phyloP scores from a whole-genome alignment of 2,888 invertebrate genomes.

The Athrips mouffetella region DNA sequence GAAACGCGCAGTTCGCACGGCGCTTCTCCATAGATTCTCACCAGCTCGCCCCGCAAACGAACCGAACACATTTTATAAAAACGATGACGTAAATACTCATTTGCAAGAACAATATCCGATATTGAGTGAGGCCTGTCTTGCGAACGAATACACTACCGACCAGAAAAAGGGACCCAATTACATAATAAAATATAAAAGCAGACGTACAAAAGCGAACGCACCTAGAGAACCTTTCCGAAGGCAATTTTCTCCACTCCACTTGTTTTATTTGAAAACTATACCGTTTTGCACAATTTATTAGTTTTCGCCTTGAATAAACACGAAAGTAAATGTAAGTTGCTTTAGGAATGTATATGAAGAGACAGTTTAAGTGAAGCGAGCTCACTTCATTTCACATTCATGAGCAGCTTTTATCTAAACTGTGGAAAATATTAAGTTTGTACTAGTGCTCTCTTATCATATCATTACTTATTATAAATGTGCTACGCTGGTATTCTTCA shows the following conservation, averaged over 20 bases:
- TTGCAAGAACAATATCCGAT: conserved; percentile 77
- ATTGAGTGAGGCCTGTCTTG: conserved; percentile 77
- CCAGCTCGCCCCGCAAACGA: conserved; percentile 42
- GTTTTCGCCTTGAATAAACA: conserved; percentile 9
- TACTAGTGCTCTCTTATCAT: conserved; percentile 2
- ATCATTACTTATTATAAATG: conserved; percentile 4
- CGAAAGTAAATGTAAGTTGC: neutral
- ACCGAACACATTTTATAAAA: conserved; percentile 67
- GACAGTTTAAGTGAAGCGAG: conserved; percentile 3
- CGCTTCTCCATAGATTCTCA: conserved; percentile 16
- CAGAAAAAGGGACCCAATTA: conserved; percentile 25
- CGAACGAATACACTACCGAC: conserved; percentile 41
- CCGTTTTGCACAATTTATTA: conserved; percentile 7
- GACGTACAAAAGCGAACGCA: neutral
- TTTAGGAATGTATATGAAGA: neutral
- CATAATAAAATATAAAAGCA: neutral
- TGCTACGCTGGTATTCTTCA: neutral
- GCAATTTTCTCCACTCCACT: conserved; percentile 12
- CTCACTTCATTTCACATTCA: conserved; percentile 11
- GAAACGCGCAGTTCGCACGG: conserved; percentile 40
- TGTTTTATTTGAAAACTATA: conserved; percentile 15
- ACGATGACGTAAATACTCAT: conserved; percentile 77
- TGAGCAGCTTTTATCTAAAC: conserved; percentile 7
- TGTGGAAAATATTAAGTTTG: neutral
- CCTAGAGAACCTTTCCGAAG: conserved; percentile 9